Base-by-base conservation (phyloP, 2,797 vertebrate species). In the Chaenodraco wilsoni region DNA sequence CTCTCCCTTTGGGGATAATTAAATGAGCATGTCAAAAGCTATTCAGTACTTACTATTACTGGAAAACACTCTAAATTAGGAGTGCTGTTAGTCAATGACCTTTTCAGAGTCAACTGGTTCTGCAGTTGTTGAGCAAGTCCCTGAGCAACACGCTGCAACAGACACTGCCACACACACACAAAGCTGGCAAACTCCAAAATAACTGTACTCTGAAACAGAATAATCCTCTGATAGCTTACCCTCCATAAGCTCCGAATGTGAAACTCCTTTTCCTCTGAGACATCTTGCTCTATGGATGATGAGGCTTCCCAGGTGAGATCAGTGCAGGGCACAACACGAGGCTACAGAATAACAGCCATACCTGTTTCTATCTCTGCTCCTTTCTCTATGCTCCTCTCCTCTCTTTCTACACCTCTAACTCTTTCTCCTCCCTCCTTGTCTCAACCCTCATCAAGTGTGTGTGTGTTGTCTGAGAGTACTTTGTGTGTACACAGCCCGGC, bases 171-270 rank as follows among this genome's bases (percentile, higher is more conserved):
- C 54, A 33, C 0, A 48, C 50, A 37, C 33, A 37, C 8, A 37
- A 16, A 60, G 57, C 59, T 37, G 52, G 6, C 44, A 66, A 33
- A 65, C 17, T 51, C 21, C 9, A 19, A 71, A 73, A 68, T 61
- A 48, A 9, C 33, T 37, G 33, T 37, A 37, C 66, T 41, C 48
- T 55, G 52, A 44, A n/a, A 66, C 13, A 69, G 52, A 63, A 63
- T 43, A 56, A 60, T 76, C 44, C 51, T 65, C 50, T 10, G 45
- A 84, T 69, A 41, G 81, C 87, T 95, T 93, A 95, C 95, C 95
- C 95, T 84, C 93, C 94, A 55, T 95, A 95, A 15, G 93, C 93
- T 84, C 95, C 95, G 56, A 95, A 94, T 55, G 95, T 95, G 85
- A 92, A 94, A 74, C 94, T 94, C 81, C 94, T 90, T 75, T 93